Conservation (phyloP, 2,797 vertebrate genomes). For the Propithecus deckenii region DNA sequence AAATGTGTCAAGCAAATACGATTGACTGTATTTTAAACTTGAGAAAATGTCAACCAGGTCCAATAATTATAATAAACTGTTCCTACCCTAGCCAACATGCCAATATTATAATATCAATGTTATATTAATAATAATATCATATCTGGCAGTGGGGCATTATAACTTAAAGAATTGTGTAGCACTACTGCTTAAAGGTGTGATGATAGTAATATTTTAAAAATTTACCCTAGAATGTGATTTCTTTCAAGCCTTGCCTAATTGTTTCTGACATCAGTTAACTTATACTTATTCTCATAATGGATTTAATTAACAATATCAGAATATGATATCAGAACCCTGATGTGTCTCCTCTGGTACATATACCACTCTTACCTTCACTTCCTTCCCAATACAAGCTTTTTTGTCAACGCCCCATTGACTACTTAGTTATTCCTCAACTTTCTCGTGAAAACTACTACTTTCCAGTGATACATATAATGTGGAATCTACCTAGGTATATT, state of each 20-base stretch:
- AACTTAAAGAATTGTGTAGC: not conserved
- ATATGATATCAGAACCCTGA: not conserved
- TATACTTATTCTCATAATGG: not conserved
- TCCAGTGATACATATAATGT: not conserved
- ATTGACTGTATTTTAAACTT: not conserved
- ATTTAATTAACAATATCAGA: not conserved
- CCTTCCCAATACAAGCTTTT: not conserved
- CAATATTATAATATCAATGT: not conserved
- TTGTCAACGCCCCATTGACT: not conserved
- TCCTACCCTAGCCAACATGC: not conserved
- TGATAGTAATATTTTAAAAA: not conserved
- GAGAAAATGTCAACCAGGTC: not conserved
- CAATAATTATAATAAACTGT: not conserved
- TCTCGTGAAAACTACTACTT: not conserved
- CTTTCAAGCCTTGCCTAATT: not conserved
- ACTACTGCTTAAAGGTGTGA: not conserved
- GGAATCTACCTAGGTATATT: not conserved
- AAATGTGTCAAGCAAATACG: not conserved
- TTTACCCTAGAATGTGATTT: not conserved
- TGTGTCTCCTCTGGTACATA: not conserved
- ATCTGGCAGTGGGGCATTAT: not conserved
- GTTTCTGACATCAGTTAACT: not conserved
- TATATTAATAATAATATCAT: not conserved
- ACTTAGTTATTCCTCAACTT: not conserved
- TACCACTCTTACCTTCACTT: fast-evolving